Evolutionary conservation across 2,888 invertebrate genomes (phyloP).

Genomic region (Calameuta pallipes): DNA sequence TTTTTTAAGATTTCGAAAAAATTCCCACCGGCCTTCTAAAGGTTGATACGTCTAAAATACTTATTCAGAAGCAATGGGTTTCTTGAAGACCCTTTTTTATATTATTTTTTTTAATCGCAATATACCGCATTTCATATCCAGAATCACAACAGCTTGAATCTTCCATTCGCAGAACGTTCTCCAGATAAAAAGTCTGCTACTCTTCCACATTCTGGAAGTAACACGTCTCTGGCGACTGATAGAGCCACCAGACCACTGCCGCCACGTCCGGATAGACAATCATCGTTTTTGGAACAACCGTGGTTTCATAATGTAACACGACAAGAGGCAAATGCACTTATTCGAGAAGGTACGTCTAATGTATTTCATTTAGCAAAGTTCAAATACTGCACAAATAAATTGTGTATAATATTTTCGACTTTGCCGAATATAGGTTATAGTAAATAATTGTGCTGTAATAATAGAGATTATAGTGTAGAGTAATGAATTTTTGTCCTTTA

Average conservation of each 20-base stretch:
- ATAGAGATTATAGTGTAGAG: background rate
- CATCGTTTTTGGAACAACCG: conserved; percentile 53
- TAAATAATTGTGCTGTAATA: background rate
- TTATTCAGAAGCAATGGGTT: background rate
- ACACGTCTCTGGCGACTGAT: conserved; percentile 46
- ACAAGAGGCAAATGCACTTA: conserved; percentile 54
- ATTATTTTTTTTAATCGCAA: background rate
- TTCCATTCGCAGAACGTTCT: conserved; percentile 50
- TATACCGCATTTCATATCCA: background rate
- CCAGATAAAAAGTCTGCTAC: conserved; percentile 58
- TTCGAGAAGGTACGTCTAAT: conserved; percentile 53
- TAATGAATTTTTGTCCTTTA: background rate
- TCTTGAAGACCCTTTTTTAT: background rate
- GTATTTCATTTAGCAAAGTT: background rate
- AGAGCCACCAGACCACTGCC: conserved; percentile 58
- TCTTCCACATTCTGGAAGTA: conserved; percentile 51
- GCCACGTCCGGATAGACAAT: conserved; percentile 47
- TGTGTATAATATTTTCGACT: background rate
- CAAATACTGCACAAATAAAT: background rate
- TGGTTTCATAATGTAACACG: conserved; percentile 62
- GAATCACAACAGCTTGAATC: background rate
- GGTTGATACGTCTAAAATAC: background rate
- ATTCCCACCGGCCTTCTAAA: no score
- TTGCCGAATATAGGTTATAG: background rate
- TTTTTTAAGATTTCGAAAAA: no score